Evolutionary conservation across 2,113 vertebrate genomes (phyloP).

Genomic region (Lasiurus borealis): DNA sequence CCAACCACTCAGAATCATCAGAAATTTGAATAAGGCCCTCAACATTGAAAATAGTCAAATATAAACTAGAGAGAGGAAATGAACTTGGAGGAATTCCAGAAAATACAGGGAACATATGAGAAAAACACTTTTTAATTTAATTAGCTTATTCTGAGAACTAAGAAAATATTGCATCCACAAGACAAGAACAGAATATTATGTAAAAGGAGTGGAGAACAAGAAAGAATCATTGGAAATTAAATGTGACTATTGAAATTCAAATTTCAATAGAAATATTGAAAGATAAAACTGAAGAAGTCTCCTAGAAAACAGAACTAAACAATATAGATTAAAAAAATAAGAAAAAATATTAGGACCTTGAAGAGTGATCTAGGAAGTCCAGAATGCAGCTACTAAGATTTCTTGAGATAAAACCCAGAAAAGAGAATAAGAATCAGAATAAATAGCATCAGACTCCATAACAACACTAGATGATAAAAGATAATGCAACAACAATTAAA

Average conservation of each 20-base stretch:
- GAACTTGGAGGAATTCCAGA: neutral
- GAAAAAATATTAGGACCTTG: slow-evolving; percentile 28
- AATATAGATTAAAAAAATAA: slow-evolving; percentile 3
- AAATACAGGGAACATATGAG: slow-evolving; percentile 23
- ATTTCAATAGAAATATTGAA: slow-evolving; percentile 51
- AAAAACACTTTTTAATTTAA: neutral
- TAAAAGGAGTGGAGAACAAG: slow-evolving; percentile 57
- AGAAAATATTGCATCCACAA: slow-evolving; percentile 28
- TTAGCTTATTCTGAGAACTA: slow-evolving; percentile 50
- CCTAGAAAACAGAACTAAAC: slow-evolving; percentile 25
- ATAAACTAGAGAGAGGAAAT: neutral
- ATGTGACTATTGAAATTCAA: slow-evolving; percentile 42
- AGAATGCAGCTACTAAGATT: slow-evolving; percentile 22
- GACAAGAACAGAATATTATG: slow-evolving; percentile 44
- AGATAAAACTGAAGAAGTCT: slow-evolving; percentile 2
- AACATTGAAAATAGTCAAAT: slow-evolving; percentile 14
- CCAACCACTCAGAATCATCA: neutral
- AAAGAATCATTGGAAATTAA: slow-evolving; percentile 53
- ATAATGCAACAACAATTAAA: neutral
- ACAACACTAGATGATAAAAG: slow-evolving; percentile 9
- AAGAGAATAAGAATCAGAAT: slow-evolving; percentile 40
- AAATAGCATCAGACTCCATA: neutral
- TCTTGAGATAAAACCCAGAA: slow-evolving; percentile 33
- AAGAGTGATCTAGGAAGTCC: neutral
- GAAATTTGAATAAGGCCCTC: slow-evolving; percentile 46